phyloP scores from a whole-genome alignment of 2,113 vertebrate genomes.

The Ptyas mucosa region DNA sequence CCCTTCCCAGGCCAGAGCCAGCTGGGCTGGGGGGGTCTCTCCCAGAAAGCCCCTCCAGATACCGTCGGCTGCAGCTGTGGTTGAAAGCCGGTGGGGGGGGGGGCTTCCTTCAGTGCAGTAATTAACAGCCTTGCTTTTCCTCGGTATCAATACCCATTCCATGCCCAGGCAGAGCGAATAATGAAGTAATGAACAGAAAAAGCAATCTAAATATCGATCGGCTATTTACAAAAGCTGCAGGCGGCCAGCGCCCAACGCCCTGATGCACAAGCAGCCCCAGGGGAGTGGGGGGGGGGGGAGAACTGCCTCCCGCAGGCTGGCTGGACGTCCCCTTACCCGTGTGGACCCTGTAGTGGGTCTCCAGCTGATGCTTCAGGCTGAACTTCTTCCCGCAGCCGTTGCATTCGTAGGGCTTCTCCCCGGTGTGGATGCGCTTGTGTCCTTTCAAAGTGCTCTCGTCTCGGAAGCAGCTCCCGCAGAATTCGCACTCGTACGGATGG shows the following conservation, averaged over 20 bases:
- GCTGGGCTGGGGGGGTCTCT: not conserved
- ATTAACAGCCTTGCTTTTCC: conserved; percentile 58
- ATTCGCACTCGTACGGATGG: conserved; percentile 95
- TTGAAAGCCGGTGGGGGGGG: not conserved
- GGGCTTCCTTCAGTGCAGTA: conserved; percentile 37
- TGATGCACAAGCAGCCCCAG: not conserved
- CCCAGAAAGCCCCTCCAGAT: not conserved
- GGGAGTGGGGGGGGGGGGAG: not conserved
- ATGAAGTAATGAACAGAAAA: conserved; percentile 84
- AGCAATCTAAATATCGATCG: conserved; percentile 76
- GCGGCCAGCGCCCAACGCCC: not conserved
- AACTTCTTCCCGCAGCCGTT: conserved; percentile 98
- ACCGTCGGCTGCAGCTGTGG: conserved; percentile 12
- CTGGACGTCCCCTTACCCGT: conserved; percentile 74
- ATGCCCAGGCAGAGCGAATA: conserved; percentile 71
- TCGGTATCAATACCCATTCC: conserved; percentile 52
- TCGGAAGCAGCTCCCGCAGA: conserved; percentile 97
- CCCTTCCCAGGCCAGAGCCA: not conserved
- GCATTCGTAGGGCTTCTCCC: conserved; percentile 93
- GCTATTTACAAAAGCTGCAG: conserved; percentile 66
- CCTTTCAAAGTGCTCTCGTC: conserved; percentile 98
- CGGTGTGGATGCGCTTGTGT: conserved; percentile 95
- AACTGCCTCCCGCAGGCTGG: not conserved
- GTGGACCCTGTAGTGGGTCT: conserved; percentile 97
- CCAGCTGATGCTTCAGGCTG: conserved; percentile 99